Base-by-base conservation (phyloP, 53 echinoderm and acorn worm genomes). In the Zoroaster sp. region DNA sequence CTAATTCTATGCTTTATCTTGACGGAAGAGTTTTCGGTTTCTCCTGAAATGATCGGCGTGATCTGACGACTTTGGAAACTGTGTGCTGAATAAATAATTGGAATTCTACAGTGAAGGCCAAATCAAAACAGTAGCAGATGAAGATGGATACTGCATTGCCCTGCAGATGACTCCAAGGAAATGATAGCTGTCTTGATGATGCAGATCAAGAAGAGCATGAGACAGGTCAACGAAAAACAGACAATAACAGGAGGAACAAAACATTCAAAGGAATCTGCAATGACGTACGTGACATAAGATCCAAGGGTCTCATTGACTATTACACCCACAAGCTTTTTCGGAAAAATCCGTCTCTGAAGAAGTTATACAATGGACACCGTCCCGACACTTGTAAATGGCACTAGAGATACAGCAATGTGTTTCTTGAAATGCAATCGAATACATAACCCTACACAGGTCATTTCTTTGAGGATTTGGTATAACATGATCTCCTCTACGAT, bases 251-350 rank as follows among this genome's bases (percentile, higher is more conserved):
- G 65, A n/a, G 35, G 47, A 17, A 77, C 31, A 2, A 35, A 44
- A 28, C 37, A 51, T 30, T 83, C 42, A 37, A 40, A 71, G 20
- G 85, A 70, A 85, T 69, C 85, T 14, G 85, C 51, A 51, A 69
- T 85, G 85, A 85, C 85, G 85, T 85, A 36, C 21, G 35, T 71
- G 85, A 34, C 85, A 85, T 36, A 30, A 70, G 51, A 85, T 85
- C 63, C 63, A 85, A 21, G 45, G 55, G 36, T 6, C 12, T 37
- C 55, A 79, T 38, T 55, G 12, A 63, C 8, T n/a, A 25, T 43
- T n/a, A 42, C 81, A 66, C 81, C 66, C 81, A 66, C 67, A 34
- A 7, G 25, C 32, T 35, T 38, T 18, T 37, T 41, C 20, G 11
- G 40, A 21, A 63, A 51, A 9, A 23, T 39, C 10, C 5, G 32